phyloP scores from a whole-genome alignment of 2,113 vertebrate genomes.

The Xyrauchen texanus region DNA sequence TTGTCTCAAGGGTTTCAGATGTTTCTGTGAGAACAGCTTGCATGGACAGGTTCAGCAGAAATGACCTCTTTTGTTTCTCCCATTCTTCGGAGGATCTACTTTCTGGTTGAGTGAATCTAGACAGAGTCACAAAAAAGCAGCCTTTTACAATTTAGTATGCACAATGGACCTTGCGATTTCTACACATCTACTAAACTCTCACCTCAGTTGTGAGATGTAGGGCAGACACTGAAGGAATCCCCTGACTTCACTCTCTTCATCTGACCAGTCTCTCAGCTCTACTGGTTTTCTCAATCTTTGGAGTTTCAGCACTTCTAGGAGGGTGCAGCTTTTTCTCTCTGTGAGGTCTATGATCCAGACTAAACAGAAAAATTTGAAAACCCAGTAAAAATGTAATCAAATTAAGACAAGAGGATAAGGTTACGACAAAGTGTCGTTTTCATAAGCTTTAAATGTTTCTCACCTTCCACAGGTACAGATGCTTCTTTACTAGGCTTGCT shows the following conservation, averaged over 20 bases:
- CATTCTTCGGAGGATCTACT: too few relatives aligned
- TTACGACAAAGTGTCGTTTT: not conserved
- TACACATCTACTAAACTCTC: not conserved
- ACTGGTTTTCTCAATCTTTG: constrained; percentile 24
- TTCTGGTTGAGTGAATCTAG: too few relatives aligned
- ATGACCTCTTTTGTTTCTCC: too few relatives aligned
- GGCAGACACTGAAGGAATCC: not conserved
- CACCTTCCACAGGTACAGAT: constrained; percentile 26
- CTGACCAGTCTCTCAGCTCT: constrained; percentile 20
- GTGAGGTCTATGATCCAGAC: constrained; percentile 25
- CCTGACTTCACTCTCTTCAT: constrained; percentile 27
- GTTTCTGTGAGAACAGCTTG: too few relatives aligned
- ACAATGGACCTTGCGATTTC: not conserved
- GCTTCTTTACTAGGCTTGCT: constrained; percentile 40
- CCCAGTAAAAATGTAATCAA: not conserved
- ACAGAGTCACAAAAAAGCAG: too few relatives aligned
- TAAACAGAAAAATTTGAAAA: not conserved
- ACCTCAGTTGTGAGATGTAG: constrained; percentile 27
- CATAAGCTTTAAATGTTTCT: not conserved
- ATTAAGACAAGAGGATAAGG: not conserved
- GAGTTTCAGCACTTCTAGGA: constrained; percentile 29
- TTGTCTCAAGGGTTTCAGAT: too few relatives aligned
- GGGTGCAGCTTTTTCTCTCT: constrained; percentile 35
- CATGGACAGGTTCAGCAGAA: too few relatives aligned
- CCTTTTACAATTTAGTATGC: too few relatives aligned